Conservation (phyloP, 2,113 vertebrate species). For the Grantiella picta region DNA sequence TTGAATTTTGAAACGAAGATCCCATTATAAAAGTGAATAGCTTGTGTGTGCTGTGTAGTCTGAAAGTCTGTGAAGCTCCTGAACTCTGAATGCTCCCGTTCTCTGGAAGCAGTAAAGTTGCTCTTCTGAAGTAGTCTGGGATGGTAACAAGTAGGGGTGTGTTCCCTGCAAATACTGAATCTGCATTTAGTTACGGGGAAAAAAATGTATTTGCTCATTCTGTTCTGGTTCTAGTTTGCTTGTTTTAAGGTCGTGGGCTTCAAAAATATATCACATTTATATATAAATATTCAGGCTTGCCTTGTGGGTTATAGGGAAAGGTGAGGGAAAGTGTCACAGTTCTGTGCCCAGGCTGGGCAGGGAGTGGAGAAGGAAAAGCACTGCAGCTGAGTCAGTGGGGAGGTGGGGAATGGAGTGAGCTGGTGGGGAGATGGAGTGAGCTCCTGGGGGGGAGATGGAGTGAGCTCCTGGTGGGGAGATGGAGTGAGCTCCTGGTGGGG, state of each 20-base stretch:
- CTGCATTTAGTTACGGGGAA: background rate
- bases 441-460: too few relatives aligned
- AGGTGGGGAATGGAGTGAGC: background rate
- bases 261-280: background rate
- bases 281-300: background rate
- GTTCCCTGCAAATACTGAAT: background rate
- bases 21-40: background rate
- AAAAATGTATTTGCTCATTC: background rate
- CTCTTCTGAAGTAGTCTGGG: background rate
- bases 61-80: background rate
- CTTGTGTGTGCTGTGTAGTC: background rate
- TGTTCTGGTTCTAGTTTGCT: background rate
- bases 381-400: background rate
- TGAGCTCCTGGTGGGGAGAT: too few relatives aligned
- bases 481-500: too few relatives aligned
- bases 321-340: background rate
- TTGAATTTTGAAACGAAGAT: background rate
- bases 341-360: background rate
- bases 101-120: background rate
- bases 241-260: background rate
- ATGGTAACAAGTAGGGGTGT: background rate
- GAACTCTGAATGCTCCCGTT: background rate
- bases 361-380: background rate
- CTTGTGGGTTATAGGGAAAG: background rate
- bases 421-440: background rate